Conservation (phyloP, 2,113 vertebrate species). For the Tichodroma muraria region DNA sequence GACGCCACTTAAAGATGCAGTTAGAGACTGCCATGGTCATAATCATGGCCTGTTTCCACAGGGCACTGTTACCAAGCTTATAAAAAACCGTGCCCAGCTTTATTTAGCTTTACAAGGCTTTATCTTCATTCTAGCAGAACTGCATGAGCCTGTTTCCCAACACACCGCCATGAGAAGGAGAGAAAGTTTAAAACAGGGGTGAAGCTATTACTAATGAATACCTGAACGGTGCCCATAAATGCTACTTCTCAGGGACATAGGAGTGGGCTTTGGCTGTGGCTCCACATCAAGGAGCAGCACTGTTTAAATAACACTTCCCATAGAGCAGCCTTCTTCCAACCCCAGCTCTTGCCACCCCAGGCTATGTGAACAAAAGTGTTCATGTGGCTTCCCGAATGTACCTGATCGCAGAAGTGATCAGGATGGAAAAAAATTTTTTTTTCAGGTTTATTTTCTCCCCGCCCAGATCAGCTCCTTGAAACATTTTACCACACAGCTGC, state of each 20-base stretch:
- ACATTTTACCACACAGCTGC: not conserved
- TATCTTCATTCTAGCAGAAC: not conserved
- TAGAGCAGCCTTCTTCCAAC: not conserved
- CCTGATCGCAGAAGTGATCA: not conserved
- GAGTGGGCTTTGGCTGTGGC: not conserved
- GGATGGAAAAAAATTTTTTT: not conserved
- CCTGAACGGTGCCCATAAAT: not conserved
- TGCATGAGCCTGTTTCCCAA: not conserved
- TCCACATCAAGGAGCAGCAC: not conserved
- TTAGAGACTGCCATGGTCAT: not conserved
- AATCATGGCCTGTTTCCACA: constrained; percentile 5
- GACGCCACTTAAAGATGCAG: not conserved
- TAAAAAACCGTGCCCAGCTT: not conserved
- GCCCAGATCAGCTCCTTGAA: not conserved
- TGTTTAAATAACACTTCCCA: not conserved
- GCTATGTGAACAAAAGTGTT: not conserved
- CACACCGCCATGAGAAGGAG: not conserved
- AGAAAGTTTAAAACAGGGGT: not conserved
- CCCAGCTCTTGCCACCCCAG: not conserved
- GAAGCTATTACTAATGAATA: not conserved
- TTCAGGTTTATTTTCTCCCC: not conserved
- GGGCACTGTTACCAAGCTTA: constrained; percentile 6
- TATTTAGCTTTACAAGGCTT: constrained; percentile 20
- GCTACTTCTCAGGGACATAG: not conserved
- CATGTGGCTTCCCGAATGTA: not conserved